These are phyloP conservation scores for Dryomyza anilis DNA, from an alignment of 2,888 invertebrate species.

Conservation along the genomic window DNA sequence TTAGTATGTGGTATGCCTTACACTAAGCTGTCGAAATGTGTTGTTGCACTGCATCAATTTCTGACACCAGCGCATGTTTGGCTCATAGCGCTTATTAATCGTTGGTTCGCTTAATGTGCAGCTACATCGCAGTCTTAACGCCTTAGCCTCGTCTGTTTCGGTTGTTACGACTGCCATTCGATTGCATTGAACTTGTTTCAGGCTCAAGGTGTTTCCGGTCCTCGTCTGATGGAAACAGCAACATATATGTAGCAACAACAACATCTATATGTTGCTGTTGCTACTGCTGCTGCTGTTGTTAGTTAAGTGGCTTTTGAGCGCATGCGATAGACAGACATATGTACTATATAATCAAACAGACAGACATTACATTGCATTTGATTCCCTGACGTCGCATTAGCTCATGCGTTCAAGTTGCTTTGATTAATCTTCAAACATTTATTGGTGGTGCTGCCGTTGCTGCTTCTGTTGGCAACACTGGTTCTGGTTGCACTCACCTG, in stretches of 20 bases:
- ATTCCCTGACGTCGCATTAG: not conserved
- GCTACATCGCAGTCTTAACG: not conserved
- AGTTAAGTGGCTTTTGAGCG: not conserved
- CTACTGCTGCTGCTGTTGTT: not conserved
- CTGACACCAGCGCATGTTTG: not conserved
- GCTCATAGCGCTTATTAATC: not conserved
- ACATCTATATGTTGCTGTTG: not conserved
- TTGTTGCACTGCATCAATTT: not conserved
- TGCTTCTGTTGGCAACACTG: not conserved
- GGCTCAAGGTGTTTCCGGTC: not conserved
- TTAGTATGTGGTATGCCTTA: too few relatives aligned
- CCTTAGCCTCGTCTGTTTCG: not conserved
- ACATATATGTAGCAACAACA: too few relatives aligned
- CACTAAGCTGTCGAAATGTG: not conserved
- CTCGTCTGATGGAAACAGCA: too few relatives aligned
- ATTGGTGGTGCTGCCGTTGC: not conserved
- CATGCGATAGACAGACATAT: not conserved
- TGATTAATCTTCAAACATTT: not conserved
- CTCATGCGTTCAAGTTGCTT: not conserved
- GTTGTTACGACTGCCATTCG: not conserved
- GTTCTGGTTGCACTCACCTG: not conserved
- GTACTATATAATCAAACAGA: not conserved
- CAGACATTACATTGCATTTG: not conserved
- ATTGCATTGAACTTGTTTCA: not conserved
- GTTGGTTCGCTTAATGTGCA: not conserved